Base-by-base conservation (phyloP, 2,113 vertebrate genomes). In the Anoplopoma fimbria region DNA sequence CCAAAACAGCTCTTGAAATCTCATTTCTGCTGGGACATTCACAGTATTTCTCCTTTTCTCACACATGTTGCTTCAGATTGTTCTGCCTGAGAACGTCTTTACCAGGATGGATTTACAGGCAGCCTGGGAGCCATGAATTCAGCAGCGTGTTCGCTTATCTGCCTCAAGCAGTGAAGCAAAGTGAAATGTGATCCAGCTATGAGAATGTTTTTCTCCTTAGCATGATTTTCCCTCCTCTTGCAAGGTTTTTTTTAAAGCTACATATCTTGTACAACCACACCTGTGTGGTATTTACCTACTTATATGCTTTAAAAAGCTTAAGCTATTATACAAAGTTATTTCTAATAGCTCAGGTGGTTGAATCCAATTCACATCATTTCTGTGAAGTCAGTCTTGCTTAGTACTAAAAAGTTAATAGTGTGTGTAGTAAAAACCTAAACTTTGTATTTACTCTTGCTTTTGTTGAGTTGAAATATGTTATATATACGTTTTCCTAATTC, bases 161-260 rank as follows among this genome's bases (percentile, higher is more conserved):
- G 75, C 88, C 83, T 79, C 75, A 15, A 87, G 86, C 84, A 84
- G 77, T 80, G 81, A 78, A 87, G 90, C 69, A 85, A 80, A 90
- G 88, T 91, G 88, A 94, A 92, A 92, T 82, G 34, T 45, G 87
- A 91, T 49, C 82, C 83, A 27, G 75, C 38, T 23, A 38, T 68
- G 70, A 85, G 83, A 93, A 88, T 75, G 71, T 45, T 75, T 33
- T 77, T 79, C 51, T 45, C 34, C 81, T 58, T 25, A 71, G 69
- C 34, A 69, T 69, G 36, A 82, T 81, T 92, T 90, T 75, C 79
- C 31, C 49, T 85, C 33, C 70, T 78, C 61, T 81, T 83, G 82
- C 79, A 65, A 77, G 31, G 73, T 45, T 76, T 82, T 82, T 25
- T 79, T 78, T 67, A 65, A 71, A 87, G 86, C 75, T 42, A 75